Conservation (phyloP, 2,113 vertebrate genomes). For the Danionella cerebrum region DNA sequence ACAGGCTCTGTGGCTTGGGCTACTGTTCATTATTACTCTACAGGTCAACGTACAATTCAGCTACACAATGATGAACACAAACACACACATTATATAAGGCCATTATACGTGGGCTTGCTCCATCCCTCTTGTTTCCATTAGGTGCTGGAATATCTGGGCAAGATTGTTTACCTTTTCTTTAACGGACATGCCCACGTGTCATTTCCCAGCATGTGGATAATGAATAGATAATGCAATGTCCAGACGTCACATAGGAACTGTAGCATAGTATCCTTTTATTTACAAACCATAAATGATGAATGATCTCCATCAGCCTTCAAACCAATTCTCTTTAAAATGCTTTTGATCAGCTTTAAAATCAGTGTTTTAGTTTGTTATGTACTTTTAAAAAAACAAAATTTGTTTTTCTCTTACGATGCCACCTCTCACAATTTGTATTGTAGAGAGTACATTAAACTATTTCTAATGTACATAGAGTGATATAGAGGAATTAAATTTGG, state of each 20-base stretch:
- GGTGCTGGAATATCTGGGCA: background rate
- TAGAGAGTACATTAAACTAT: no score
- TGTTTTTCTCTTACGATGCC: no score
- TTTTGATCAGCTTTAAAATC: no score
- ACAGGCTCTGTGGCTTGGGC: conserved; percentile 66
- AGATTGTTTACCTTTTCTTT: conserved; percentile 7
- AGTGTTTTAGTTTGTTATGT: no score
- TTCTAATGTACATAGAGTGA: no score
- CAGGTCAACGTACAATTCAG: conserved; percentile 59
- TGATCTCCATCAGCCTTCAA: background rate
- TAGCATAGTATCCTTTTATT: background rate
- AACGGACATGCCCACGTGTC: background rate
- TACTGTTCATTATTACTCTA: conserved; percentile 47
- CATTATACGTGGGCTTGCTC: background rate
- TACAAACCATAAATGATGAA: background rate
- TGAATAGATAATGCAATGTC: background rate
- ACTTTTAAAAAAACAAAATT: no score
- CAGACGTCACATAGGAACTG: conserved; percentile 1
- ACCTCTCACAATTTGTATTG: no score
- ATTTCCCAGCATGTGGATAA: background rate
- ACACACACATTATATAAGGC: background rate
- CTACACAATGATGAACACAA: conserved; percentile 6
- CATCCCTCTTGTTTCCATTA: background rate
- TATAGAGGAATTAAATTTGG: no score
- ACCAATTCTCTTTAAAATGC: background rate